Conservation (phyloP, 2,888 invertebrate species). For the Drosophila ezoana region DNA sequence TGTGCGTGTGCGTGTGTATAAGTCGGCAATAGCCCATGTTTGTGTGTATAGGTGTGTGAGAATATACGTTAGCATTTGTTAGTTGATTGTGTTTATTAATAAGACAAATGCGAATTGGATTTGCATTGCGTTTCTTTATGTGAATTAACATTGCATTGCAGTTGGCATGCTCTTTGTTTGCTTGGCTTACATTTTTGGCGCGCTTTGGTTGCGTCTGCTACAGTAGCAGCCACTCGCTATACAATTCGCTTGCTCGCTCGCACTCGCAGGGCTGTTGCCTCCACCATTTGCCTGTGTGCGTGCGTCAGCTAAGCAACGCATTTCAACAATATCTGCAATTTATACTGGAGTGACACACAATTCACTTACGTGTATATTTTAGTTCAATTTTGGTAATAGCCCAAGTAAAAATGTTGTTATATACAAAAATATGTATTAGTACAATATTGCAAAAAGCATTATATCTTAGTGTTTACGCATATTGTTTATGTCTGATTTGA, state of each 20-base stretch:
- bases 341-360: background rate
- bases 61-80: constrained; percentile 39
- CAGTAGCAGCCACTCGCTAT: constrained; percentile 5
- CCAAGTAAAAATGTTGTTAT: too few species aligned
- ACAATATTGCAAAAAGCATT: too few species aligned
- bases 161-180: constrained; percentile 23
- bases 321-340: constrained; percentile 34
- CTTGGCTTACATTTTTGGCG: constrained; percentile 58
- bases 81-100: constrained; percentile 34
- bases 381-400: too few species aligned
- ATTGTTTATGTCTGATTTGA: too few species aligned
- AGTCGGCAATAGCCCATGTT: constrained; percentile 6
- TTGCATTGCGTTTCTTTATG: constrained; percentile 18
- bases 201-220: constrained; percentile 55
- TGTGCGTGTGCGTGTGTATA: constrained; percentile 5
- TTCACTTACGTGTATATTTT: background rate
- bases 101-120: constrained; percentile 2
- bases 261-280: constrained; percentile 17
- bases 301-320: constrained; percentile 25
- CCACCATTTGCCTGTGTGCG: background rate
- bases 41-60: constrained; percentile 6
- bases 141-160: constrained; percentile 35
- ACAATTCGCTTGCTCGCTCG: constrained; percentile 23
- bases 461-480: too few species aligned
- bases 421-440: too few species aligned